These are phyloP conservation scores for Ceratotherium simum DNA, from an alignment of 2,113 vertebrate species.

Conservation along the genomic window DNA sequence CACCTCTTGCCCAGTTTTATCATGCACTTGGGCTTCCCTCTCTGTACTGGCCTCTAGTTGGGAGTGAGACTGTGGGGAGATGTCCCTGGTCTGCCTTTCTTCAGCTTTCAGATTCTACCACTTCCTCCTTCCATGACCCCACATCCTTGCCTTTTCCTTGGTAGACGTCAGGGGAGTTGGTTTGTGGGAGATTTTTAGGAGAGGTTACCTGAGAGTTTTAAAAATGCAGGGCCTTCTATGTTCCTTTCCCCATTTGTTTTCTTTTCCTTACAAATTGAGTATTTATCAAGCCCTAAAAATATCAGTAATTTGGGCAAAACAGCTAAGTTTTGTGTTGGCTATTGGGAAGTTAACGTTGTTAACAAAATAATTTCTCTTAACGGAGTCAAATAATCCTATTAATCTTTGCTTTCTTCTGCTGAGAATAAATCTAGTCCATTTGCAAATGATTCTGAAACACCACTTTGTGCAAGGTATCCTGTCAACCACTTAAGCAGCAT, in stretches of 20 bases:
- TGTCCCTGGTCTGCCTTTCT: neutral
- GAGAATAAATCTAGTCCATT: neutral
- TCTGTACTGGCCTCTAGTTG: neutral
- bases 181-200: neutral
- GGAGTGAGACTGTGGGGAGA: neutral
- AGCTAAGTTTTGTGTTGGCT: neutral
- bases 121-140: neutral
- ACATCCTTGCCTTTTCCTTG: neutral
- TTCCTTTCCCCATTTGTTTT: neutral
- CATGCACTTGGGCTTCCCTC: neutral
- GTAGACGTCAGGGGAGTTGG: neutral
- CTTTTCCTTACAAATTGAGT: neutral
- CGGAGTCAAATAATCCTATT: neutral
- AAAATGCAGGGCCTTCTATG: neutral
- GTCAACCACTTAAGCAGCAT: neutral
- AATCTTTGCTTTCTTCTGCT: neutral
- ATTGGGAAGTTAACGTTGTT: conserved; percentile 1
- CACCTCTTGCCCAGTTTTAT: neutral
- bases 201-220: neutral
- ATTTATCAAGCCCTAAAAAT: neutral
- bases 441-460: neutral
- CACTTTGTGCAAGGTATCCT: neutral
- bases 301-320: neutral
- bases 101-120: neutral
- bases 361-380: conserved; percentile 33